Base-by-base conservation (phyloP, 2,113 vertebrate species). In the Anhinga anhinga region DNA sequence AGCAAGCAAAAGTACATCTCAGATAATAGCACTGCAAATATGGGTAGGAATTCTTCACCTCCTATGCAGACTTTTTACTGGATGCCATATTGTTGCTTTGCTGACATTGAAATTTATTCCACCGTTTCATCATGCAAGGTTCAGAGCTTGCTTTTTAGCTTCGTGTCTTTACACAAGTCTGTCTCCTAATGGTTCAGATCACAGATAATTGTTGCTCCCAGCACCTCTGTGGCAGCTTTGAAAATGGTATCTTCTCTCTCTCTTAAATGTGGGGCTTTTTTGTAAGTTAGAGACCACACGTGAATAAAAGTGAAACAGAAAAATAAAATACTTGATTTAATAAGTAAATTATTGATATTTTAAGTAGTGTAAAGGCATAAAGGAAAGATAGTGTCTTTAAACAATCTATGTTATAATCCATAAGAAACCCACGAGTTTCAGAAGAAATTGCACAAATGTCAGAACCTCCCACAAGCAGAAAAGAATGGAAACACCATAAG, bases 1-100 rank as follows among this genome's bases (percentile, higher is more conserved):
- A 52, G 40, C 86, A 84, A 93, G 53, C 58, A 63, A 32, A 94
- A 87, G 61, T 45, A 38, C 44, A 61, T 87, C 70, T 93, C 32
- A 56, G 88, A 56, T 89, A 82, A 63, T 15, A 74, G 25, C 34
- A 11, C 38, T 50, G 45, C 52, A 89, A 96, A 32, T 30, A 63
- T 2, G 26, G 23, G 27, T 40, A 53, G 65, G 49, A 86, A 79
- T 92, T 88, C 49, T 66, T 67, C 52, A 45, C 27, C 17, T 95
- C 44, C 14, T 3, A 1, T 86, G 66, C 21, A 50, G 30, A 44
- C 73, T 83, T 95, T 53, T 81, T 87, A 47, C 49, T 77, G 55
- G 27, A 18, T 88, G 53, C 15, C 0, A 2, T 86, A 34, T 26
- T 67, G 19, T 79, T 85, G 40, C 66, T 91, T 84, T 76, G 70